These are phyloP conservation scores for Anableps anableps DNA, from an alignment of 2,797 vertebrate genomes.

Conservation along the genomic window DNA sequence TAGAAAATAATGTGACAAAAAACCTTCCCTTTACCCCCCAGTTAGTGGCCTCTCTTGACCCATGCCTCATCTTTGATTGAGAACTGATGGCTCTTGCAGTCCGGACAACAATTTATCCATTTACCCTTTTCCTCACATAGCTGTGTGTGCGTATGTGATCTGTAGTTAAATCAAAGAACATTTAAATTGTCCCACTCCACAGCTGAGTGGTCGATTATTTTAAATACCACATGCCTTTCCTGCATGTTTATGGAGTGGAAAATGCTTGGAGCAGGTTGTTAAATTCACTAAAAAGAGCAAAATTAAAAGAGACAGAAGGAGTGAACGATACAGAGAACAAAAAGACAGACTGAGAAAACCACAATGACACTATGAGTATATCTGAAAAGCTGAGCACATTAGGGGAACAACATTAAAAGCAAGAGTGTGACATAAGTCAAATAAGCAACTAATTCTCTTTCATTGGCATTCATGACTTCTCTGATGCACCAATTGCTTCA, in stretches of 20 bases:
- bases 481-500: constrained; percentile 27
- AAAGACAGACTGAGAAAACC: constrained; percentile 22
- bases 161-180: constrained; percentile 12
- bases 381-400: constrained; percentile 42
- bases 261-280: background rate
- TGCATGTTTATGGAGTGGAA: background rate
- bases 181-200: constrained; percentile 19
- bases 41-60: constrained; percentile 51
- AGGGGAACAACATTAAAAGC: constrained; percentile 36
- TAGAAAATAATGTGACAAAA: background rate
- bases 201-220: constrained; percentile 11
- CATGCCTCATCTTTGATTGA: constrained; percentile 57
- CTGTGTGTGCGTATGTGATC: background rate
- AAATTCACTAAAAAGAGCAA: constrained; percentile 13
- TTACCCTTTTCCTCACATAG: constrained; percentile 59
- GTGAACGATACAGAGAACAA: constrained; percentile 6
- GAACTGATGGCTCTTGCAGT: constrained; percentile 43
- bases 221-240: constrained; percentile 6
- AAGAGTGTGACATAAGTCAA: constrained; percentile 41
- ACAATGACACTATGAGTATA: constrained; percentile 6
- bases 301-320: constrained; percentile 36
- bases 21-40: constrained; percentile 31
- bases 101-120: constrained; percentile 61
- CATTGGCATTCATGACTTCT: constrained; percentile 56
- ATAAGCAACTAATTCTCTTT: constrained; percentile 54